These are phyloP conservation scores for Linyphia triangularis DNA, from an alignment of 2,888 invertebrate species.

Conservation along the genomic window DNA sequence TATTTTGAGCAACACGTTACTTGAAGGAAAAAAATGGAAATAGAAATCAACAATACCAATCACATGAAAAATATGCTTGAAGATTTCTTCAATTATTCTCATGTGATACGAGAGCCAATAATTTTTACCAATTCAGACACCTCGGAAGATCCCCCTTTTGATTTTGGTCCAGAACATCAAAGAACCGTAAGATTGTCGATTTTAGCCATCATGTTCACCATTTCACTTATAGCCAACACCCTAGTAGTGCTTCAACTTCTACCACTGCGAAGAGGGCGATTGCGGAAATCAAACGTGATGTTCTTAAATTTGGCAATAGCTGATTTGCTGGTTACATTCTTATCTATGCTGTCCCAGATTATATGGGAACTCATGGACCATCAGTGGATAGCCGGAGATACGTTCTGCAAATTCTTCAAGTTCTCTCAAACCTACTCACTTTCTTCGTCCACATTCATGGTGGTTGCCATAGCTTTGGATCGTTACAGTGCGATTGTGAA, in stretches of 20 bases:
- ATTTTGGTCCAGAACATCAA: conserved; percentile 73
- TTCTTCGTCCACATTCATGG: conserved; percentile 79
- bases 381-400: conserved; percentile 79
- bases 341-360: conserved; percentile 78
- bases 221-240: conserved; percentile 65
- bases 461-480: conserved; percentile 80
- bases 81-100: not conserved
- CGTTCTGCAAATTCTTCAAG: conserved; percentile 79
- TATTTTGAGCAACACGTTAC: not conserved
- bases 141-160: conserved; percentile 15
- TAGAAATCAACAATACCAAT: not conserved
- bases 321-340: conserved; percentile 68
- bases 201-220: conserved; percentile 48
- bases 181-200: conserved; percentile 33
- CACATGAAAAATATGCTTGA: conserved; percentile 4
- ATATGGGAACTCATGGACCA: conserved; percentile 79
- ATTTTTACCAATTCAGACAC: not conserved
- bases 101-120: not conserved
- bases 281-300: conserved; percentile 65
- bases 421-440: conserved; percentile 79
- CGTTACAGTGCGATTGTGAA: conserved; percentile 80
- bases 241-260: conserved; percentile 47
- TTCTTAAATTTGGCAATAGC: conserved; percentile 70
- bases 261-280: conserved; percentile 36
- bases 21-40: not conserved